phyloP scores from a whole-genome alignment of 2,888 invertebrate species.

The Rotaria macrura region DNA sequence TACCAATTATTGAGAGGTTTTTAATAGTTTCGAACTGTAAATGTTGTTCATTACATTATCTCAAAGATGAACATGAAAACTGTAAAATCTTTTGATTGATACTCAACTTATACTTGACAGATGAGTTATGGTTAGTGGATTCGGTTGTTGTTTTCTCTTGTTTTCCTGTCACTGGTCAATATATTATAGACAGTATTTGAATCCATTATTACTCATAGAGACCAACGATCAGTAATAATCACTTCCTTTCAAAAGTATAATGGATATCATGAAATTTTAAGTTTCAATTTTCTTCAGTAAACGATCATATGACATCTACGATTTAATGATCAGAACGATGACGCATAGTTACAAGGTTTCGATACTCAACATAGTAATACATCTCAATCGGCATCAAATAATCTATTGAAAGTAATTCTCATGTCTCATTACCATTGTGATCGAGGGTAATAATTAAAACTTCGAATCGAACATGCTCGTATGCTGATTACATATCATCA shows the following conservation, averaged over 20 bases:
- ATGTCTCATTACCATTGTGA: constrained; percentile 97
- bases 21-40: too few species aligned
- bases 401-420: constrained; percentile 81
- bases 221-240: background rate
- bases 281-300: background rate
- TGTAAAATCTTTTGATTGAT: too few species aligned
- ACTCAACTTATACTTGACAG: background rate
- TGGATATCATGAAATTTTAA: too few species aligned
- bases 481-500: background rate
- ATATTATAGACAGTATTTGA: background rate
- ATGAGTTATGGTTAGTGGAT: background rate
- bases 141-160: background rate
- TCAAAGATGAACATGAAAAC: too few species aligned
- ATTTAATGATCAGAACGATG: constrained; percentile 67
- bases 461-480: background rate
- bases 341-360: constrained; percentile 97
- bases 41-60: too few species aligned
- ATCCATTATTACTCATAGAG: background rate
- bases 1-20: too few species aligned
- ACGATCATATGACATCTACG: constrained; percentile 23
- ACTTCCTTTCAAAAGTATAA: too few species aligned
- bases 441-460: constrained; percentile 55
- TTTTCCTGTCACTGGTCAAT: background rate
- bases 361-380: constrained; percentile 63
- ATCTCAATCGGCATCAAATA: constrained; percentile 65